Percentiles rank a stretch among this genome's conserved stretches.
Evolutionary conservation across 2,797 vertebrate genomes (phyloP).

Genomic region (Lepilemur septentrionalis): DNA sequence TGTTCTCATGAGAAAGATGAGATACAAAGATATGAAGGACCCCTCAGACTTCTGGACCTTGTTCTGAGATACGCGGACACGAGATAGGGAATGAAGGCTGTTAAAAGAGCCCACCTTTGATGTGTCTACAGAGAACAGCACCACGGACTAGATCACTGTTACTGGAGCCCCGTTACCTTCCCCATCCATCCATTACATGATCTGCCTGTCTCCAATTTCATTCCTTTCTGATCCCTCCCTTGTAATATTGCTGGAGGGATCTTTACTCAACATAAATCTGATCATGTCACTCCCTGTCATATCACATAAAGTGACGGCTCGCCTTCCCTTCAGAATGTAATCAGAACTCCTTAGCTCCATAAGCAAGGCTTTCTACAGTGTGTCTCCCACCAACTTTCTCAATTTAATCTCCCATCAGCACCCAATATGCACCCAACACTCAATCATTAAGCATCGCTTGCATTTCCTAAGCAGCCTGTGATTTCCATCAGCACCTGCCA

Average conservation of each 20-base stretch:
- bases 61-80: neutral
- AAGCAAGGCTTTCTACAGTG: neutral
- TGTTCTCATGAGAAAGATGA: neutral
- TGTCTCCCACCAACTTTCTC: neutral
- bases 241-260: neutral
- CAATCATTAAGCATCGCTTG: neutral
- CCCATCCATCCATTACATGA: neutral
- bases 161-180: neutral
- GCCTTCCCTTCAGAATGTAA: neutral
- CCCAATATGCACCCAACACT: neutral
- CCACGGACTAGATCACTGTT: neutral
- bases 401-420: neutral
- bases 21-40: neutral
- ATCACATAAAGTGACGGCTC: neutral
- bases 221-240: neutral
- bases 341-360: neutral
- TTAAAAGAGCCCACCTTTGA: neutral
- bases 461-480: neutral
- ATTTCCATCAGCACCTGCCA: neutral
- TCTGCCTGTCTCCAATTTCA: neutral
- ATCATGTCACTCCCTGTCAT: neutral
- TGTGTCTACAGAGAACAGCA: neutral
- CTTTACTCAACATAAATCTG: slow-evolving; percentile 15
- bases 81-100: neutral
- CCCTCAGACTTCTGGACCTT: neutral